These are phyloP conservation scores for Sebastes hubbsi DNA, from an alignment of 2,797 vertebrate genomes.

Conservation along the genomic window DNA sequence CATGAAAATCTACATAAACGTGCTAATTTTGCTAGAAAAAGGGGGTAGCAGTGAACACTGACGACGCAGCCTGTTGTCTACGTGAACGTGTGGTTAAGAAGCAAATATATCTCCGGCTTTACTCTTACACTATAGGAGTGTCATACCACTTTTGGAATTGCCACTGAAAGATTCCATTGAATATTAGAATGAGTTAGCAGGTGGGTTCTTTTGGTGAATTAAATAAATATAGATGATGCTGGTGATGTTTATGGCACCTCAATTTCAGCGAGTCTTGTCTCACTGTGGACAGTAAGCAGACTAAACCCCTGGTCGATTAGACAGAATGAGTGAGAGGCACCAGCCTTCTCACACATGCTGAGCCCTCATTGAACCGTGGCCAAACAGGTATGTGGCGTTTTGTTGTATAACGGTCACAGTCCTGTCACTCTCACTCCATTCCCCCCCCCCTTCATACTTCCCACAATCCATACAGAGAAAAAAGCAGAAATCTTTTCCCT, in stretches of 20 bases:
- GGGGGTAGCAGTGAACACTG: background rate
- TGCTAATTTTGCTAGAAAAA: no score
- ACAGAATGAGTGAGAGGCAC: constrained; percentile 11
- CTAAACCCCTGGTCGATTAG: background rate
- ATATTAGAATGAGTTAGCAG: background rate
- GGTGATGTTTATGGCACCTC: background rate
- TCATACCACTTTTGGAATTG: background rate
- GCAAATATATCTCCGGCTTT: background rate
- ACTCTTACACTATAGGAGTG: background rate
- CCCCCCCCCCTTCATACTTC: background rate
- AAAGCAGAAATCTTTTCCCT: background rate
- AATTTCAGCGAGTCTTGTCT: background rate
- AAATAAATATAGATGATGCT: background rate
- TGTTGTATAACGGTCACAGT: constrained; percentile 3
- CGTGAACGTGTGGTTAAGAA: background rate
- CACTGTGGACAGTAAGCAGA: background rate
- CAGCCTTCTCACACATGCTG: constrained; percentile 43
- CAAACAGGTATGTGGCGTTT: constrained; percentile 52
- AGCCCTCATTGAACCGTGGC: constrained; percentile 55
- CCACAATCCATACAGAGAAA: background rate
- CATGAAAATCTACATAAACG: no score
- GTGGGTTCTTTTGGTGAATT: background rate
- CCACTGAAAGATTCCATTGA: background rate
- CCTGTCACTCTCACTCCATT: constrained; percentile 20
- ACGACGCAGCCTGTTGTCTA: background rate